Evolutionary conservation across 2,113 vertebrate genomes (phyloP), one percentile per base, ranked within the genome.

Genomic region (Epinephelus fuscoguttatus): DNA sequence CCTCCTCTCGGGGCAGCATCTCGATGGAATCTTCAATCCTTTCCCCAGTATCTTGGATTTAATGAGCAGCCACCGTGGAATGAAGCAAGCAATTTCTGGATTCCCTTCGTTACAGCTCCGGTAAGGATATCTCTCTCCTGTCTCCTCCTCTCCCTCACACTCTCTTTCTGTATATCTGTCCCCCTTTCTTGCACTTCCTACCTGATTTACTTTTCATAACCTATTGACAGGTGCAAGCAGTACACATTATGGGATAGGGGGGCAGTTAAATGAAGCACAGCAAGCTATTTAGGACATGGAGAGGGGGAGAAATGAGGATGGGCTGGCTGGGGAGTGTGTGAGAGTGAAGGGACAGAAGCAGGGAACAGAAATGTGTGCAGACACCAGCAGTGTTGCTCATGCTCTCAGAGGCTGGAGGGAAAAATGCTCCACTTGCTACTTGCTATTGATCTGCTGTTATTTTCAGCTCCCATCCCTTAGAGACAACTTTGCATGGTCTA

Each of bases 31-130:
- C 91, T 90, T 86, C 90, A 80, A 73, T 70, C 86, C 82, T 85
- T 86, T 79, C 78, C 74, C 27, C 75, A 81, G 80, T 55, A 91
- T 90, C 91, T 93, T 94, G 95, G 94, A 96, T 95, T 95, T 95
- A 95, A 94, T 90, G 84, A 91, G 88, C 80, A 87, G 71, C 52
- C 78, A 18, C 76, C 17, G 88, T 91, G 94, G 93, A 94, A 94
- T 85, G 91, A 94, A 91, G 85, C 85, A 89, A 79, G 82, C 85
- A 53, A 64, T 93, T 91, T 87, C 73, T 88, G 89, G 86, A 93
- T 91, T 89, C 84, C 89, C 88, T 71, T 84, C 67, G 25, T 88
- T 81, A 82, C 85, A 83, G 78, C 84, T 81, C 86, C 74, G 91
- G 93, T 94, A 92, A 93, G 92, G 62, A 78, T 67, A 67, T 81